Evolutionary conservation across 2,113 vertebrate genomes (phyloP).

Genomic region (Ageneiosus marmoratus): DNA sequence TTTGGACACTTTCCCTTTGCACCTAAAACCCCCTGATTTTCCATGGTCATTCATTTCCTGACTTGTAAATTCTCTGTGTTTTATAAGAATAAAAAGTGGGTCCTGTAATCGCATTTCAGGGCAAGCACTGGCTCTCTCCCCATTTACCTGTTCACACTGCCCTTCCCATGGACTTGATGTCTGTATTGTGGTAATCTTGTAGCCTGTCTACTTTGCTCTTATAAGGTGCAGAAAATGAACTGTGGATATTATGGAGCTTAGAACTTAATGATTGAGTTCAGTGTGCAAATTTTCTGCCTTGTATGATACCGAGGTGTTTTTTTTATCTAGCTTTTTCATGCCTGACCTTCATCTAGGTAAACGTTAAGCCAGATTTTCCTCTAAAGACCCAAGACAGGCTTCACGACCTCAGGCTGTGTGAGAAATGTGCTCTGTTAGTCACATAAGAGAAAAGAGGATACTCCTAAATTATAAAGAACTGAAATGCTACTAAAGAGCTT

Average conservation of each 20-base stretch:
- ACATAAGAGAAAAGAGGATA: background rate
- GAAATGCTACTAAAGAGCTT: background rate
- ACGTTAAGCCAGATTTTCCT: background rate
- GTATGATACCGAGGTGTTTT: background rate
- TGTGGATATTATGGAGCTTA: background rate
- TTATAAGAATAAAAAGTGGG: conserved; percentile 43
- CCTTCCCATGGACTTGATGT: conserved; percentile 4
- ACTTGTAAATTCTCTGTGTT: conserved; percentile 44
- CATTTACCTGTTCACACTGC: background rate
- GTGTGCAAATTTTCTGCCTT: background rate
- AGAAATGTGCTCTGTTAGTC: background rate
- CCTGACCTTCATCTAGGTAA: conserved; percentile 6
- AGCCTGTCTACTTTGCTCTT: too few species aligned
- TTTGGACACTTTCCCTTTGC: conserved; percentile 3
- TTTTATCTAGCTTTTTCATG: background rate
- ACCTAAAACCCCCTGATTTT: background rate
- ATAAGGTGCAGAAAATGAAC: background rate
- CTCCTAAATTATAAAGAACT: background rate
- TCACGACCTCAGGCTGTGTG: background rate
- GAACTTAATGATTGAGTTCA: background rate
- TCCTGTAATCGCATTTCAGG: conserved; percentile 56
- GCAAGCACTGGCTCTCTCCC: conserved; percentile 33
- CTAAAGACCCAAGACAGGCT: background rate
- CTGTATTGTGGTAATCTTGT: background rate
- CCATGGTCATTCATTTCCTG: conserved; percentile 36